A percentile compares a stretch with the other conserved stretches of the same genome.
These are phyloP conservation scores for Chrysemys picta DNA, from an alignment of 2,113 vertebrate species.

Conservation along the genomic window DNA sequence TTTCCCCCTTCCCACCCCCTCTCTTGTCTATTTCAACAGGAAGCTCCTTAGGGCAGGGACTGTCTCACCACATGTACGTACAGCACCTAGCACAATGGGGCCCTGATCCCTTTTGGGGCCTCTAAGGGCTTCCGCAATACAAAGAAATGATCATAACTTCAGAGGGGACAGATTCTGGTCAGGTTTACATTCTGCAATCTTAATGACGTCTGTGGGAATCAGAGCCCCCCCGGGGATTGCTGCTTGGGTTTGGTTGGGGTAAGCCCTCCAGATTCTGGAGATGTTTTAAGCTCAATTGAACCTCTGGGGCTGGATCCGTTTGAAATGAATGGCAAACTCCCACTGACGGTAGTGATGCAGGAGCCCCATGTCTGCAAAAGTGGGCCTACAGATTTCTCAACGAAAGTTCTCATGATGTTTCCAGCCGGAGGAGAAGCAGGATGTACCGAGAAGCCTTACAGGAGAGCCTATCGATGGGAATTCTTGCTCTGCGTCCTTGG, in stretches of 20 bases:
- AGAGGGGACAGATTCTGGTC: not conserved
- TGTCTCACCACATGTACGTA: not conserved
- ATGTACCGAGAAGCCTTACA: no score
- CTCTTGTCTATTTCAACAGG: not conserved
- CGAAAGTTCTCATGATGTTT: no score
- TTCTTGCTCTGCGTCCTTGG: not conserved
- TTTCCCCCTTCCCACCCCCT: not conserved
- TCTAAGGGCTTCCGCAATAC: not conserved
- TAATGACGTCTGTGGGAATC: accelerated
- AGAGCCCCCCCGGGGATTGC: accelerated
- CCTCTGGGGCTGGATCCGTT: not conserved
- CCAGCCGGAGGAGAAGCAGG: no score
- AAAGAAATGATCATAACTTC: no score
- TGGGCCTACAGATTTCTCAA: not conserved
- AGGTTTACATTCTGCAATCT: accelerated
- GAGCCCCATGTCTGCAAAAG: not conserved
- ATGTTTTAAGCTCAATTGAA: not conserved
- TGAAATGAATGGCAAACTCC: not conserved
- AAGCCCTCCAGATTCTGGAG: not conserved
- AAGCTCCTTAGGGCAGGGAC: not conserved
- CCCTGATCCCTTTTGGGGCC: not conserved
- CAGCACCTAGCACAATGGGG: not conserved
- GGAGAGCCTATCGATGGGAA: not conserved
- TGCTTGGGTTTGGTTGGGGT: accelerated
- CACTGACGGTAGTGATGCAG: no score